These are phyloP conservation scores for Pseudobourletiella spinata DNA, from an alignment of 1,140 invertebrate genomes.

Conservation along the genomic window DNA sequence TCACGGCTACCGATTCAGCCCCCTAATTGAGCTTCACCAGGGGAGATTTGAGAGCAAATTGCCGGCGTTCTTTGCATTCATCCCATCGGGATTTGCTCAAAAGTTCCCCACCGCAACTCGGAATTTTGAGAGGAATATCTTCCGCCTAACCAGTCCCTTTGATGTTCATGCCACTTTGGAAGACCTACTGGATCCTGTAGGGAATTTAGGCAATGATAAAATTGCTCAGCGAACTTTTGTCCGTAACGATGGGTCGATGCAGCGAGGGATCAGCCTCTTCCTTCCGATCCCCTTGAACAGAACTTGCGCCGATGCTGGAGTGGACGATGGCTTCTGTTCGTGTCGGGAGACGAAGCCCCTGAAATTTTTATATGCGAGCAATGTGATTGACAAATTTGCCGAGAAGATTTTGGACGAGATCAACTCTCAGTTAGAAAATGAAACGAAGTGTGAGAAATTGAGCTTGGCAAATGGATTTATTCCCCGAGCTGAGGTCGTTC, in stretches of 20 bases:
- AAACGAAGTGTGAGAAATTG: neutral
- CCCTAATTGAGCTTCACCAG: conserved; percentile 45
- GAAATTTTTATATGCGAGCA: conserved; percentile 33
- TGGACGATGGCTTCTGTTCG: conserved; percentile 49
- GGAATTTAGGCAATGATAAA: neutral
- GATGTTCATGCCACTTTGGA: conserved; percentile 65
- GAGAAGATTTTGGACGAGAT: neutral
- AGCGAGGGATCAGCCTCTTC: conserved; percentile 38
- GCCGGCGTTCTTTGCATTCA: conserved; percentile 47
- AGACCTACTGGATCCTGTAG: conserved; percentile 39
- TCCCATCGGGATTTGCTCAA: conserved; percentile 39
- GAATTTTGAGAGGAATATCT: conserved; percentile 60
- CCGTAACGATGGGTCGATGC: neutral
- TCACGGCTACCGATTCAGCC: conserved; percentile 82
- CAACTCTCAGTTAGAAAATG: neutral
- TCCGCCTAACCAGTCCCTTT: conserved; percentile 67
- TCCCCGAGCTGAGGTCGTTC: neutral
- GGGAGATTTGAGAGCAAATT: conserved; percentile 51
- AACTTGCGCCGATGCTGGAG: conserved; percentile 43
- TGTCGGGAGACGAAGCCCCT: conserved; percentile 41
- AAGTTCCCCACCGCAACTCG: conserved; percentile 51
- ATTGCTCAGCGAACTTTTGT: neutral
- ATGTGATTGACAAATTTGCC: neutral
- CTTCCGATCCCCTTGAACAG: conserved; percentile 39
- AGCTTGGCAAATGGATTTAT: neutral